Evolutionary conservation across 2,888 invertebrate species (phyloP).

Genomic region (Leuctra nigra): DNA sequence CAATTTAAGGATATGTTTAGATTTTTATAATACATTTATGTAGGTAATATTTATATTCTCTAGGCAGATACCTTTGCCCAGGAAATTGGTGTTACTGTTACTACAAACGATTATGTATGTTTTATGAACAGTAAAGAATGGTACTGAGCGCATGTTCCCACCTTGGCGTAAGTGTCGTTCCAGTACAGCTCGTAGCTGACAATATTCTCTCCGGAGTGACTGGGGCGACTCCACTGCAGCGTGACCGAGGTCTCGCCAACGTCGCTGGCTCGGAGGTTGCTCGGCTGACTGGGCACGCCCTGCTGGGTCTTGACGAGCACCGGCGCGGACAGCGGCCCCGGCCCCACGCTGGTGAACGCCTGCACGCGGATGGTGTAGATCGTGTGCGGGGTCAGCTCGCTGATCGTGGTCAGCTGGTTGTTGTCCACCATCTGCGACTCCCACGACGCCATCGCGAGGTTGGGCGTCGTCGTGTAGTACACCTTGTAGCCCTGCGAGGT

Average conservation of each 20-base stretch:
- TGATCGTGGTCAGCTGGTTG: conserved; percentile 86
- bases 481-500: conserved; percentile 85
- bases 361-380: conserved; percentile 94
- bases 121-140: too few relatives aligned
- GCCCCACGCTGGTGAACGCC: conserved; percentile 89
- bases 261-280: conserved; percentile 78
- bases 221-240: conserved; percentile 87
- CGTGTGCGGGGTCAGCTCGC: conserved; percentile 82
- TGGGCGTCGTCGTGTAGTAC: conserved; percentile 87
- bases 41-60: too few relatives aligned
- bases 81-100: too few relatives aligned
- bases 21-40: too few relatives aligned
- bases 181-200: conserved; percentile 94
- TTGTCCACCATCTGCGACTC: conserved; percentile 90
- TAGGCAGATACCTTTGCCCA: too few relatives aligned
- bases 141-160: conserved; percentile 33
- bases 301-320: conserved; percentile 97
- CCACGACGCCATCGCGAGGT: conserved; percentile 84
- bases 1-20: too few relatives aligned
- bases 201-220: conserved; percentile 87
- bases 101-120: too few relatives aligned
- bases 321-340: conserved; percentile 91
- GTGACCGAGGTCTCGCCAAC: conserved; percentile 87
- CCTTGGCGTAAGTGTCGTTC: conserved; percentile 92
- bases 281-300: conserved; percentile 89